A percentile compares a stretch with the other conserved stretches of the same genome.
Evolutionary conservation across 1,140 invertebrate species (phyloP).

Genomic region (Pygmarrhopalites habei): DNA sequence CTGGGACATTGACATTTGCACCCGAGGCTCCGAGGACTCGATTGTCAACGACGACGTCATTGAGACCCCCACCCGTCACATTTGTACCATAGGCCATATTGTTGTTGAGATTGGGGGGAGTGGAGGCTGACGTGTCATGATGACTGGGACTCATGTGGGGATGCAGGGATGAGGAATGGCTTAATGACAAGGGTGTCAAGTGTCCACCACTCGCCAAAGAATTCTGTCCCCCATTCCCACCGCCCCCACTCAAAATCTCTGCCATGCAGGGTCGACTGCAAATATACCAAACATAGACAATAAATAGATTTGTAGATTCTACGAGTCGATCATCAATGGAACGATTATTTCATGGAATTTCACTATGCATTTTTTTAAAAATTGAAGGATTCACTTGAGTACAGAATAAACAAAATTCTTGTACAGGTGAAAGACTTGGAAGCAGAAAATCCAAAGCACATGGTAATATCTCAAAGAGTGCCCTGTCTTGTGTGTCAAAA

Average conservation of each 20-base stretch:
- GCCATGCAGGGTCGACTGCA: slow-evolving; percentile 85
- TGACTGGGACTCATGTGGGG: slow-evolving; percentile 38
- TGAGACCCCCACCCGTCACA: slow-evolving; percentile 12
- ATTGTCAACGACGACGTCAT: background rate
- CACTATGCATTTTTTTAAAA: too few relatives aligned
- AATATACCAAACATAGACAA: too few relatives aligned
- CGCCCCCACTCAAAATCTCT: slow-evolving; percentile 54
- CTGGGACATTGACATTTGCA: slow-evolving; percentile 63
- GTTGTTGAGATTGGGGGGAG: slow-evolving; percentile 14
- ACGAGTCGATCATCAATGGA: too few relatives aligned
- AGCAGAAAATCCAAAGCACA: too few relatives aligned
- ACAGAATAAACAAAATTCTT: too few relatives aligned
- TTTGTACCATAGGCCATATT: slow-evolving; percentile 19
- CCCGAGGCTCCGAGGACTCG: slow-evolving; percentile 41
- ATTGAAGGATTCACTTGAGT: too few relatives aligned
- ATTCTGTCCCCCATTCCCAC: slow-evolving; percentile 17
- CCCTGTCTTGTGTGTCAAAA: too few relatives aligned
- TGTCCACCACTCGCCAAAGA: slow-evolving; percentile 23
- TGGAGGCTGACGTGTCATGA: slow-evolving; percentile 23
- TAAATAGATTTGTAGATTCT: too few relatives aligned
- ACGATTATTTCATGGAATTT: too few relatives aligned
- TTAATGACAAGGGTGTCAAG: slow-evolving; percentile 32
- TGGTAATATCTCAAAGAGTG: too few relatives aligned
- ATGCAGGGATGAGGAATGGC: slow-evolving; percentile 31
- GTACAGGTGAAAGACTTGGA: too few relatives aligned